Conservation (phyloP, 92 coral and sea anemone genomes). For the Montipora capitata region DNA sequence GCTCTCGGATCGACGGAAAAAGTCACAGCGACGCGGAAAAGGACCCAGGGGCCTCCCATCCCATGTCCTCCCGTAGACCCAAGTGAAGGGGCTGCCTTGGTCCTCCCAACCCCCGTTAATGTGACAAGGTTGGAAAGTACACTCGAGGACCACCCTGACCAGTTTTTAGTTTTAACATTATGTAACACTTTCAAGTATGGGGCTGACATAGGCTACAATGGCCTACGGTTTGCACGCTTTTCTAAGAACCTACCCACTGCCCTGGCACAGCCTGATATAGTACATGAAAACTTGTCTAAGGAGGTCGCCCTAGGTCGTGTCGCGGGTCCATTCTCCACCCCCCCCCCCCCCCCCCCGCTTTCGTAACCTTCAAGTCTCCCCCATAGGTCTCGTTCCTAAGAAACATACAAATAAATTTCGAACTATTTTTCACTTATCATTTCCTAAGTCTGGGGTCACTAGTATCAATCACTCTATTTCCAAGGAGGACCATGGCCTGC, state of each 20-base stretch:
- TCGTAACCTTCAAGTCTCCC: slow-evolving; percentile 66
- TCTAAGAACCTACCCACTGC: slow-evolving; percentile 59
- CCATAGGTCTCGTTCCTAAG: background rate
- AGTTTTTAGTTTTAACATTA: slow-evolving; percentile 28
- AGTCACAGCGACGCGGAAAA: background rate
- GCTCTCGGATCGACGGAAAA: too few species aligned
- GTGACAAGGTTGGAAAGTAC: slow-evolving; percentile 29
- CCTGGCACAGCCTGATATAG: slow-evolving; percentile 24
- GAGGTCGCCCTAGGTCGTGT: slow-evolving; percentile 72
- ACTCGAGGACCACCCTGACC: slow-evolving; percentile 61
- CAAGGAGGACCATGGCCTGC: slow-evolving; percentile 52
- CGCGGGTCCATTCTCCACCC: slow-evolving; percentile 71
- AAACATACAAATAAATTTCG: slow-evolving; percentile 42
- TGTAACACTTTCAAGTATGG: background rate
- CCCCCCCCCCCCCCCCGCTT: too few species aligned
- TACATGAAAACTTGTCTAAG: slow-evolving; percentile 35
- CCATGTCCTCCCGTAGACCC: background rate
- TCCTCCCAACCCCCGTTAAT: slow-evolving; percentile 58
- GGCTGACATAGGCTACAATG: too few species aligned
- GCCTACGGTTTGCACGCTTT: background rate
- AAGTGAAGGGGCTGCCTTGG: background rate
- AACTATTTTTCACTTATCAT: slow-evolving; percentile 73
- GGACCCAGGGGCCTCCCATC: background rate
- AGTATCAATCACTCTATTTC: slow-evolving; percentile 50
- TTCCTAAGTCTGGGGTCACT: slow-evolving; percentile 55